Base-by-base conservation (phyloP, 2,888 invertebrate genomes). In the Leptogaster cylindrica region DNA sequence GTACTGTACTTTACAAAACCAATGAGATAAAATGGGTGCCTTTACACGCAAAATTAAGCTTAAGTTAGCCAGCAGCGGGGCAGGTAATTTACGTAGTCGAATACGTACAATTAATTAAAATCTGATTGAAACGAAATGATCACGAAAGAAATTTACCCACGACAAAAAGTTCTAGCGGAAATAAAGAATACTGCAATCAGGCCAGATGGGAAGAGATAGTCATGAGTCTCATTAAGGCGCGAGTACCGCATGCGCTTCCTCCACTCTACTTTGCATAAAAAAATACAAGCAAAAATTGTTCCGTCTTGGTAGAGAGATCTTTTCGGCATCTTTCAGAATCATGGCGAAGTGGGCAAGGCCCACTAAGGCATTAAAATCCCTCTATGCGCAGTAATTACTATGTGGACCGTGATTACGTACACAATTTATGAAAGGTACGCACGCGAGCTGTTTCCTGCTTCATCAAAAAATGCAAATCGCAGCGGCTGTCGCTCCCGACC, bases 361-460 rank as follows among this genome's bases (percentile, higher is more conserved):
- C 25, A 10, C 18, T 18, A 31, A 16, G 25, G 44, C 28, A 46
- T 44, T 25, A 61, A 61, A 28, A 61, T 41, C 27, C 27, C 44
- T 61, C 44, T 44, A 61, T 20, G 16, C 44, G 41, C n/a, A 3
- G 46, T 64, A 64, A 64, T 48, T 64, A 48, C 63, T 48, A 64
- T 48, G 63, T 64, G 63, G 31, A 64, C 48, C 63, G 33, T 64
- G 63, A 64, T 64, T 64, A 48, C 28, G 63, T 64, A 20, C 20
- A 31, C 46, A 64, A 64, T 46, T 64, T 64, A 64, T 64, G 63
- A 64, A 48, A 48, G 16, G 16, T 64, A 20, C 20, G 23, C 63
- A 64, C 63, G 63, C 63, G 48, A 64, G 44, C 46, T 48, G 48
- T 64, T 64, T 64, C 63, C 63, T 64, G 63, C 20, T 14, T 14